phyloP scores from a whole-genome alignment of 1,140 invertebrate genomes.

The Achroia grisella region DNA sequence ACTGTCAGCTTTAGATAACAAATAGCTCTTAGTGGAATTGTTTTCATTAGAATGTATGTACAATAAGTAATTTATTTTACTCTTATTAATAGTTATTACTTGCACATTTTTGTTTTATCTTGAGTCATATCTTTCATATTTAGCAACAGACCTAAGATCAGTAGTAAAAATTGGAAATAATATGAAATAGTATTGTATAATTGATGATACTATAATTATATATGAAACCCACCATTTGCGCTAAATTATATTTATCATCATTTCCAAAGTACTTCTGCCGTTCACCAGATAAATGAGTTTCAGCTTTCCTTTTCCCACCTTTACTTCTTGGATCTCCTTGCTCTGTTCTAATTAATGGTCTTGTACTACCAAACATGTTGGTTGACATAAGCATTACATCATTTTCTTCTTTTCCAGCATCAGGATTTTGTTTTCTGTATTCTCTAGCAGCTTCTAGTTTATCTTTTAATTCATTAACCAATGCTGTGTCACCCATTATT shows the following conservation, averaged over 20 bases:
- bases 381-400: constrained; percentile 83
- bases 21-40: too few relatives aligned
- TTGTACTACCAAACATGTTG: constrained; percentile 78
- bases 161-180: too few relatives aligned
- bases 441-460: constrained; percentile 83
- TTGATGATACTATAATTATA: too few relatives aligned
- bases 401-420: constrained; percentile 27
- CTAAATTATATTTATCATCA: constrained; percentile 91
- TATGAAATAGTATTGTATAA: too few relatives aligned
- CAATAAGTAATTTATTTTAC: too few relatives aligned
- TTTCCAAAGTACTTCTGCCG: constrained; percentile 90
- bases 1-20: too few relatives aligned
- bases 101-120: neutral
- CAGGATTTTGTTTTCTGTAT: constrained; percentile 68
- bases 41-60: too few relatives aligned
- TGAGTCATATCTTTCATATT: neutral
- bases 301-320: constrained; percentile 75
- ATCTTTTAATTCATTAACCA: constrained; percentile 81
- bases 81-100: too few relatives aligned
- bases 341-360: constrained; percentile 67
- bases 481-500: constrained; percentile 85
- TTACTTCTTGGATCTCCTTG: constrained; percentile 57
- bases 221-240: constrained; percentile 82
- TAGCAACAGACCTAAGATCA: too few relatives aligned
- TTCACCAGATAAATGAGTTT: constrained; percentile 84